These are phyloP conservation scores for Cephus pulcher DNA, from an alignment of 2,888 invertebrate genomes.

Conservation along the genomic window DNA sequence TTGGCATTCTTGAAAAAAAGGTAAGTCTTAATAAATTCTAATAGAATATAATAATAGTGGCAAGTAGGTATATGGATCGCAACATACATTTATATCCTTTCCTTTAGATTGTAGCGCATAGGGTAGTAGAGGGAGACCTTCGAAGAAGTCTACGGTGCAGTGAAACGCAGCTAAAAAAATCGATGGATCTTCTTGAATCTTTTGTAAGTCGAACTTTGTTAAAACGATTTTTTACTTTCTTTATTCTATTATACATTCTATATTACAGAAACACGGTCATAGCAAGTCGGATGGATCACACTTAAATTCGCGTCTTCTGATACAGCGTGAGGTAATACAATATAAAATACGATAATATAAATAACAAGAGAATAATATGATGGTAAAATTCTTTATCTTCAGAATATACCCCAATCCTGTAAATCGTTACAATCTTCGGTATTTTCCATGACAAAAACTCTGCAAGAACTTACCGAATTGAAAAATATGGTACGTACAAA, in stretches of 20 bases:
- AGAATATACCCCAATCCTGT: conserved; percentile 45
- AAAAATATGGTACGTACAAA: conserved; percentile 37
- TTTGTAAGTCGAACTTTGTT: conserved; percentile 37
- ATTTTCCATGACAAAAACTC: conserved; percentile 39
- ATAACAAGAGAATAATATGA: not conserved
- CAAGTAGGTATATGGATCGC: no score
- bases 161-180: conserved; percentile 44
- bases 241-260: not conserved
- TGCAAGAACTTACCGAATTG: conserved; percentile 45
- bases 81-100: not conserved
- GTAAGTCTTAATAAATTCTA: not conserved
- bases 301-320: not conserved
- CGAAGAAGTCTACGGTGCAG: conserved; percentile 37
- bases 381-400: not conserved
- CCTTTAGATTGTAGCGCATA: conserved; percentile 8
- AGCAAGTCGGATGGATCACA: not conserved
- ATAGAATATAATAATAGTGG: no score
- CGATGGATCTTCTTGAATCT: conserved; percentile 35
- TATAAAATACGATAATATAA: not conserved
- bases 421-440: conserved; percentile 47
- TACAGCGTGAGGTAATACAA: not conserved
- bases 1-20: conserved; percentile 32
- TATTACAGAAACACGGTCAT: not conserved
- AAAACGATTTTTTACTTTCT: not conserved
- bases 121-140: conserved; percentile 38